Evolutionary conservation across 2,888 invertebrate genomes (phyloP), one percentile per base, ranked within the genome.

Genomic region (Zygogramma bicolorata): DNA sequence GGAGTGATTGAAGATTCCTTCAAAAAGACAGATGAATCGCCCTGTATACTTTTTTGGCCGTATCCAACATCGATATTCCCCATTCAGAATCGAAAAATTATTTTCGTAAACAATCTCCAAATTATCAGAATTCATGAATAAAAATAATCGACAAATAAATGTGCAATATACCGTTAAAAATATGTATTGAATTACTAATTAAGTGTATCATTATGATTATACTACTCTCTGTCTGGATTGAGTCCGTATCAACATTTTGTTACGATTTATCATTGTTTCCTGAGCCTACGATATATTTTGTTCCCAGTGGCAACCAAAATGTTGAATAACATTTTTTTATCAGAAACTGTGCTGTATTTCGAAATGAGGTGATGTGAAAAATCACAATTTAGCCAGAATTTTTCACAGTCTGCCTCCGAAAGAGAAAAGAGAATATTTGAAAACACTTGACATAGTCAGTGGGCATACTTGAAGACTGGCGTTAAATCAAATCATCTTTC

Each of bases 181-280:
- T 46, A 46, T 46, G 46, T 46, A 46, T 46, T 46, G 18, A 46
- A 46, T 46, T 46, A 46, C 46, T 8, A 53, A 53, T 53, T 53
- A 53, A 53, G n/a, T 7, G 53, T 25, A 25, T 53, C 27, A 61
- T 69, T 71, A 74, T 73, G 70, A 69, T 80, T 27, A 53, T 25
- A 53, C n/a, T 53, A 53, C 77, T 53, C 53, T 53, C 25, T 81
- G 81, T 82, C 82, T 82, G 82, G 80, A 79, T 75, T 76, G 76
- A 69, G 73, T 68, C 77, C 77, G 71, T 81, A 81, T 81, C 79
- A 79, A 73, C 69, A 75, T 74, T 75, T 76, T 83, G 79, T 83
- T 81, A 78, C 76, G 77, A 78, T 77, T 83, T 84, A 84, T 84
- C 83, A 77, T 74, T 79, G 82, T 81, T 83, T 84, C 84, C 84